Evolutionary conservation across 2,888 invertebrate species (phyloP).

Genomic region (Drosophila anomelani): DNA sequence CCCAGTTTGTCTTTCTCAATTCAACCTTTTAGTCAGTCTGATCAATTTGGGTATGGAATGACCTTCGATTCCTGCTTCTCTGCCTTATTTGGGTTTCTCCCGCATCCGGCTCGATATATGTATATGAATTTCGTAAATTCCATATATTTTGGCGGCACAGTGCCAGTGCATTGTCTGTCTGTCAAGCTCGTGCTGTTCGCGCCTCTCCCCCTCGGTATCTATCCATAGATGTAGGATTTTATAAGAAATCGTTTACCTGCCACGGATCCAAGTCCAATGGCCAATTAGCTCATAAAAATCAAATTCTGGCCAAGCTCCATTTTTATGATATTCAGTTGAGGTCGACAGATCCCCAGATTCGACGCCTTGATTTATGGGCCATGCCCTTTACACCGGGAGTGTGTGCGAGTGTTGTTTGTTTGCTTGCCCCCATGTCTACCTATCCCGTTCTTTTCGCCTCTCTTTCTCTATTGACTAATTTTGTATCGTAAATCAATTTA

Average conservation of each 20-base stretch:
- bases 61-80: slow-evolving; percentile 21
- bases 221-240: slow-evolving; percentile 36
- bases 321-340: slow-evolving; percentile 58
- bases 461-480: slow-evolving; percentile 71
- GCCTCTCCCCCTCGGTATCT: slow-evolving; percentile 46
- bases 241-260: slow-evolving; percentile 68
- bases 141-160: slow-evolving; percentile 43
- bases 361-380: slow-evolving; percentile 71
- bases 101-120: slow-evolving; percentile 50
- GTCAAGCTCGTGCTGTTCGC: slow-evolving; percentile 74
- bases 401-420: slow-evolving; percentile 40
- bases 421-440: slow-evolving; percentile 19
- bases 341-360: slow-evolving; percentile 42
- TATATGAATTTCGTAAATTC: slow-evolving; percentile 16
- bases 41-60: slow-evolving; percentile 2
- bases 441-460: neutral
- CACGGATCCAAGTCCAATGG: slow-evolving; percentile 53
- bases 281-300: slow-evolving; percentile 79
- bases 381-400: slow-evolving; percentile 45
- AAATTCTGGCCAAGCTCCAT: slow-evolving; percentile 68
- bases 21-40: neutral
- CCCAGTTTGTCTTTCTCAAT: neutral
- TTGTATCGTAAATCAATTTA: slow-evolving; percentile 75
- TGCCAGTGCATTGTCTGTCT: slow-evolving; percentile 55
- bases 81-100: slow-evolving; percentile 55